phyloP scores from a whole-genome alignment of 1,140 invertebrate species.

The Bombus pyrosoma region DNA sequence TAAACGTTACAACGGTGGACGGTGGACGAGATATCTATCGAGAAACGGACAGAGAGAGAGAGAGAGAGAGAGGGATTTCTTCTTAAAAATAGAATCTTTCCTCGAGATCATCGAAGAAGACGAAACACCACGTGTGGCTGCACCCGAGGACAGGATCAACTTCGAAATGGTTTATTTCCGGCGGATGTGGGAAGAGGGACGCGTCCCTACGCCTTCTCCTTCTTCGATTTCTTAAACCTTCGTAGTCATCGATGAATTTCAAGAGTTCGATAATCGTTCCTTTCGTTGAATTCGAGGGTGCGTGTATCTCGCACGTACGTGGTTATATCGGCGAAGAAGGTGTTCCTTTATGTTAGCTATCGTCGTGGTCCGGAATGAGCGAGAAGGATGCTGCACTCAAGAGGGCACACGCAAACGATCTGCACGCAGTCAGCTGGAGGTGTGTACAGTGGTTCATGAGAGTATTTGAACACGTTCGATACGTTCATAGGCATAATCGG shows the following conservation, averaged over 20 bases:
- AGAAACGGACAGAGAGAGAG: not conserved
- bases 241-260: conserved; percentile 12
- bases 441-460: not conserved
- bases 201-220: not conserved
- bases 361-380: not conserved
- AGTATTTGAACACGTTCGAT: not conserved
- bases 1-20: not conserved
- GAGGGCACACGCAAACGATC: conserved; percentile 30
- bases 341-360: not conserved
- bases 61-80: not conserved
- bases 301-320: no score
- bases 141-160: conserved; percentile 37
- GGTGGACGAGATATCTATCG: no score
- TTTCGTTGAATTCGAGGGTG: not conserved
- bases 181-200: conserved; percentile 35
- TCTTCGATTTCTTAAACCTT: conserved; percentile 4
- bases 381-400: not conserved
- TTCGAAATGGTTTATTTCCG: conserved; percentile 55
- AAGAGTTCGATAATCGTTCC: no score
- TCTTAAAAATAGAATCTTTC: conserved; percentile 48
- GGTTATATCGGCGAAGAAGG: no score
- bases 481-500: no score
- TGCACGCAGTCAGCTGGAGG: not conserved
- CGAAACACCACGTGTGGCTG: conserved; percentile 48
- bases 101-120: conserved; percentile 50